Evolutionary conservation across 2,113 vertebrate species (phyloP).

Genomic region (Grus americana): DNA sequence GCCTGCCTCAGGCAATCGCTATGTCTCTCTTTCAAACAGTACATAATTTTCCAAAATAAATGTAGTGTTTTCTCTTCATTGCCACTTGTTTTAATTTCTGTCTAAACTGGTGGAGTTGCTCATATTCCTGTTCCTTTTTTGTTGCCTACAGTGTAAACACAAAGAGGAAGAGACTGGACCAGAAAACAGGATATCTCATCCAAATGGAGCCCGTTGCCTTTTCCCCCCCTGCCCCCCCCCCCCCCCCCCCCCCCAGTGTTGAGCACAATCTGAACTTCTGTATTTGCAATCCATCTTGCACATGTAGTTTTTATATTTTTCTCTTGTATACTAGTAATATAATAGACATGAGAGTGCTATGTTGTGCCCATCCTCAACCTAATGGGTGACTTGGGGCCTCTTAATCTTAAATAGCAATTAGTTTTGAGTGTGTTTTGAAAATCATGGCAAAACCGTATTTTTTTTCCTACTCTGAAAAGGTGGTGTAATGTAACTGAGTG

Average conservation of each 20-base stretch:
- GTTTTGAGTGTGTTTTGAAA: not conserved
- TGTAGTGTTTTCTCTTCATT: not conserved
- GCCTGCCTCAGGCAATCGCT: not conserved
- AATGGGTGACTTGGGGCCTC: not conserved
- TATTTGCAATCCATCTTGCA: not conserved
- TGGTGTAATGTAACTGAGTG: rapidly evolving
- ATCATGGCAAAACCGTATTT: not conserved
- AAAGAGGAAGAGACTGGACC: not conserved
- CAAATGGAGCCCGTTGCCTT: not conserved
- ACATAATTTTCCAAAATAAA: not conserved
- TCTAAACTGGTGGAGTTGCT: not conserved
- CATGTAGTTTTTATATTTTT: not conserved
- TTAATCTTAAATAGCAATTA: not conserved
- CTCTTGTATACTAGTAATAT: not conserved
- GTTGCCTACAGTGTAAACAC: not conserved
- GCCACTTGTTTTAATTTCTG: not conserved
- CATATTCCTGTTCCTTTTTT: not conserved
- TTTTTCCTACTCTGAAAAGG: not conserved
- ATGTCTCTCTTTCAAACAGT: not conserved
- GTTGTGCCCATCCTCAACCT: not conserved
- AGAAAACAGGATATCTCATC: not conserved
- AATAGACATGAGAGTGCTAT: not conserved
- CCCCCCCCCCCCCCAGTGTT: no score
- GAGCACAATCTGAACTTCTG: not conserved
- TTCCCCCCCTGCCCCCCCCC: no score